Conservation (phyloP, 1,140 invertebrate species). For the Periplaneta americana region DNA sequence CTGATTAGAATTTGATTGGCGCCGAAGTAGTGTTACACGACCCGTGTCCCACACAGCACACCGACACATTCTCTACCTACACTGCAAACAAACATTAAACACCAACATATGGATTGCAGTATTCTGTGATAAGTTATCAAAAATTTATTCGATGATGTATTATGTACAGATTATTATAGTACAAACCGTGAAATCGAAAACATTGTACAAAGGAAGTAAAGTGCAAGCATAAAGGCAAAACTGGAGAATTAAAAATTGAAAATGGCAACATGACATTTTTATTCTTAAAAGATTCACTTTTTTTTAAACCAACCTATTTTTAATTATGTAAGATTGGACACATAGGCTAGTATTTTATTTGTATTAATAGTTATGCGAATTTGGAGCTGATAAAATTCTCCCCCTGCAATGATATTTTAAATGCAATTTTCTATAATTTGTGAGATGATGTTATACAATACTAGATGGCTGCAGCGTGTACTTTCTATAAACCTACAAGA, state of each 20-base stretch:
- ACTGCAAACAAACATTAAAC: neutral
- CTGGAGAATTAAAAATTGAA: conserved; percentile 25
- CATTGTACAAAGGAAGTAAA: conserved; percentile 30
- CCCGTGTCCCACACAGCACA: neutral
- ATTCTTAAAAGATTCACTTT: conserved; percentile 11
- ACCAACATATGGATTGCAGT: conserved; percentile 5
- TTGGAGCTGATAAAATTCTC: conserved; percentile 12
- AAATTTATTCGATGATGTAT: conserved; percentile 41
- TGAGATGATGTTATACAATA: neutral
- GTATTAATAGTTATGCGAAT: conserved; percentile 10
- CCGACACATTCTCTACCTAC: neutral
- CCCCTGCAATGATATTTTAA: conserved; percentile 2
- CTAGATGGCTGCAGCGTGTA: neutral
- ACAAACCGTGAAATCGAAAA: conserved; percentile 39
- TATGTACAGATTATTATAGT: conserved; percentile 39
- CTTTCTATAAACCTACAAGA: conserved; percentile 7
- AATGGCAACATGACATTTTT: conserved; percentile 25
- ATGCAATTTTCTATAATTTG: neutral
- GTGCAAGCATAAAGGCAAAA: conserved; percentile 31
- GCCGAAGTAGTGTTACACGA: neutral
- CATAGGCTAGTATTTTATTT: conserved; percentile 20
- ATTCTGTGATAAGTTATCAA: conserved; percentile 34
- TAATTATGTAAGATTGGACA: conserved; percentile 19
- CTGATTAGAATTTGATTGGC: neutral
- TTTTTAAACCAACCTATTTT: conserved; percentile 20